phyloP scores from a whole-genome alignment of 2,888 invertebrate species.

The Acanthosepion lycidas region DNA sequence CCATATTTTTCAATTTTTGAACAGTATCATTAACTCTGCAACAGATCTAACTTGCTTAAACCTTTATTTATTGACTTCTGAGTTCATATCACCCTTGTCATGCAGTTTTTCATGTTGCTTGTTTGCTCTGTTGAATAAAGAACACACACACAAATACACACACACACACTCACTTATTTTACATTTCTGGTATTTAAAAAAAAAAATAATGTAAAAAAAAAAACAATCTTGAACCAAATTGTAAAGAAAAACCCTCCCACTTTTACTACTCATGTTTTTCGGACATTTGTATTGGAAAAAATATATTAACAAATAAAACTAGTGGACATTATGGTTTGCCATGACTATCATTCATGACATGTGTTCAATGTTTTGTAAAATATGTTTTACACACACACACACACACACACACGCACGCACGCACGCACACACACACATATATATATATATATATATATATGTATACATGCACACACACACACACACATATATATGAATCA shows the following conservation, averaged over 20 bases:
- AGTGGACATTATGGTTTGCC: conserved; percentile 8
- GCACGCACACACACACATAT: neutral
- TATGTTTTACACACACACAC: neutral
- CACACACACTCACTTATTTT: neutral
- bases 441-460: neutral
- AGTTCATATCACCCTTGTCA: conserved; percentile 13
- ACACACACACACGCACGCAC: neutral
- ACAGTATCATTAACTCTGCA: conserved; percentile 14
- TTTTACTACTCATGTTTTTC: neutral
- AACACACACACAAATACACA: neutral
- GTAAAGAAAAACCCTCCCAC: neutral
- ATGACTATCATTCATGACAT: conserved; percentile 33
- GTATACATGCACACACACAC: neutral
- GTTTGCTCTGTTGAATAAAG: neutral
- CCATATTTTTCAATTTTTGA: neutral
- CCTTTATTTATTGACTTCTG: conserved; percentile 38
- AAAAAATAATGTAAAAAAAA: neutral
- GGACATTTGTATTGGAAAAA: neutral
- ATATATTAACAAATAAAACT: neutral
- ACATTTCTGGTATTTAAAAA: neutral
- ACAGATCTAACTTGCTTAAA: conserved; percentile 21
- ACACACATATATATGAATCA: neutral
- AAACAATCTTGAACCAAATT: neutral
- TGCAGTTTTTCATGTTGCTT: neutral
- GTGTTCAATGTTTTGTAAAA: conserved; percentile 33